These are phyloP conservation scores for Hypanus sabinus DNA, from an alignment of 2,113 vertebrate genomes.

Conservation along the genomic window DNA sequence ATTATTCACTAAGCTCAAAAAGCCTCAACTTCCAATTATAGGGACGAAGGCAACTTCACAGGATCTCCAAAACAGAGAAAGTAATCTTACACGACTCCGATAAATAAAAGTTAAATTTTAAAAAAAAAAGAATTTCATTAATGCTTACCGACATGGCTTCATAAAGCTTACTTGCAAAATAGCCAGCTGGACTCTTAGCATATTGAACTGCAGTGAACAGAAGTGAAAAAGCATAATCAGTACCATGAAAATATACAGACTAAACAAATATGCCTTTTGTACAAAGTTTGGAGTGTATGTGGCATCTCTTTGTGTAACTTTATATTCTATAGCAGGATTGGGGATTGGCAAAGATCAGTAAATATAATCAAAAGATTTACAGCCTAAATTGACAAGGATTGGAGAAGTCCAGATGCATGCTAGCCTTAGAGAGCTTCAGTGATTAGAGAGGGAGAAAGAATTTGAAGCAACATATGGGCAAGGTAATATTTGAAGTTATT, in stretches of 20 bases:
- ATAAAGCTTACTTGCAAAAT: slow-evolving; percentile 37
- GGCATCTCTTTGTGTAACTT: not conserved
- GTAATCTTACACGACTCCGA: not conserved
- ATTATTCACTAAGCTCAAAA: not conserved
- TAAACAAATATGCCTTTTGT: not conserved
- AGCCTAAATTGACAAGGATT: not conserved
- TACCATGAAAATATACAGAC: not conserved
- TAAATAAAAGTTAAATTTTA: not conserved
- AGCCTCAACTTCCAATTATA: not conserved
- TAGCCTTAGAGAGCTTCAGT: too few relatives aligned
- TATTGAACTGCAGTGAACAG: slow-evolving; percentile 31
- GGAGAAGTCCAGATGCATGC: too few relatives aligned
- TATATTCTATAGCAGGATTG: not conserved
- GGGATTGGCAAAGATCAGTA: not conserved
- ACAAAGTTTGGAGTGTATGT: not conserved
- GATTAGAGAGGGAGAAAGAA: too few relatives aligned
- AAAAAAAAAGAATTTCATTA: not conserved
- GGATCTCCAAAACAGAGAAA: not conserved
- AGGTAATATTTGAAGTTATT: too few relatives aligned
- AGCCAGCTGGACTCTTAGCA: slow-evolving; percentile 13
- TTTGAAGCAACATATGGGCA: too few relatives aligned
- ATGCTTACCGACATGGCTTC: slow-evolving; percentile 35
- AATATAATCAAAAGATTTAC: not conserved
- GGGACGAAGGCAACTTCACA: not conserved
- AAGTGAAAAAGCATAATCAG: not conserved